Conservation (phyloP, 2,888 invertebrate genomes). For the Parnassius glacialis region DNA sequence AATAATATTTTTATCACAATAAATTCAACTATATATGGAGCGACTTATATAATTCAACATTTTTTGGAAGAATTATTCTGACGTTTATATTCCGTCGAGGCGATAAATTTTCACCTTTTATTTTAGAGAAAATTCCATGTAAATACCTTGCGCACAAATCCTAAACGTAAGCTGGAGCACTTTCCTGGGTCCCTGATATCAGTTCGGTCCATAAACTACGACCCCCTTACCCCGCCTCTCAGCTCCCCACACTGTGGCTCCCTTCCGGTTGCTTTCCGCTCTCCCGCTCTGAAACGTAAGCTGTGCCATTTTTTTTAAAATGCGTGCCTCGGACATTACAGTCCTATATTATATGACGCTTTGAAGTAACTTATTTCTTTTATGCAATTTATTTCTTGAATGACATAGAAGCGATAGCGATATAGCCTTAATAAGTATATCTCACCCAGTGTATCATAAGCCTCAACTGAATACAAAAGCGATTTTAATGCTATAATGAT, state of each 20-base stretch:
- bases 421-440: no score
- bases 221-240: constrained; percentile 33
- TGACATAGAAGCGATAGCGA: neutral
- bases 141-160: constrained; percentile 71
- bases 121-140: constrained; percentile 56
- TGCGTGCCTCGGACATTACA: constrained; percentile 66
- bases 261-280: constrained; percentile 53
- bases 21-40: neutral
- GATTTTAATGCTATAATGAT: no score
- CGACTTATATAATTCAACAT: constrained; percentile 11
- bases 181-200: constrained; percentile 73
- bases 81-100: constrained; percentile 24
- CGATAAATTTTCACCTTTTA: constrained; percentile 40
- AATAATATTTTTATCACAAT: neutral
- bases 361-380: constrained; percentile 60
- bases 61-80: constrained; percentile 27
- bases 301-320: constrained; percentile 73
- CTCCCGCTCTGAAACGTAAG: constrained; percentile 63
- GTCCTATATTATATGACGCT: constrained; percentile 61
- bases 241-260: constrained; percentile 34
- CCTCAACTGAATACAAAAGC: no score
- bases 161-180: constrained; percentile 72
- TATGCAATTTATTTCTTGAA: constrained; percentile 47
- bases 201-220: constrained; percentile 77
- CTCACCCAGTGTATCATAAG: no score